phyloP scores from a whole-genome alignment of 2,888 invertebrate genomes.

The Spodoptera exigua region DNA sequence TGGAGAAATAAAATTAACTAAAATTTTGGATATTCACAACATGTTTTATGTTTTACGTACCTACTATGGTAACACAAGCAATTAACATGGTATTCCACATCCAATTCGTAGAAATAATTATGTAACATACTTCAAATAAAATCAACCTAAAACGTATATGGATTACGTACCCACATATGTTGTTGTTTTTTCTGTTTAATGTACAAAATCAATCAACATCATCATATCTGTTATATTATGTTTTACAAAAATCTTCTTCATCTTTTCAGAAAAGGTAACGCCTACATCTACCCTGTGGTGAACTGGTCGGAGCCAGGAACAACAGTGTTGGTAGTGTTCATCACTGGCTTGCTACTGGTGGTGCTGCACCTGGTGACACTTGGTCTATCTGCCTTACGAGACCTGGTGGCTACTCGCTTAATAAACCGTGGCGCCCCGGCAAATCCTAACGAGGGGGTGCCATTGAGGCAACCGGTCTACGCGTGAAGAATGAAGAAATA shows the following conservation, averaged over 20 bases:
- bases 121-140: too few relatives aligned
- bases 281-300: constrained; percentile 93
- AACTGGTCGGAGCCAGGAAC: constrained; percentile 92
- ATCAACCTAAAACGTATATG: too few relatives aligned
- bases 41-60: too few relatives aligned
- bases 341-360: constrained; percentile 91
- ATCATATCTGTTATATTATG: too few relatives aligned
- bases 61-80: too few relatives aligned
- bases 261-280: constrained; percentile 89
- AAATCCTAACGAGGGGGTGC: constrained; percentile 67
- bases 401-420: constrained; percentile 64
- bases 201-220: too few relatives aligned
- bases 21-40: too few relatives aligned
- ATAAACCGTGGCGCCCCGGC: constrained; percentile 63
- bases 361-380: constrained; percentile 90
- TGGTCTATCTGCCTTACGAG: constrained; percentile 86
- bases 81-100: too few relatives aligned
- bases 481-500: constrained; percentile 17
- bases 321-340: constrained; percentile 89
- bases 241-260: constrained; percentile 6
- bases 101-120: too few relatives aligned
- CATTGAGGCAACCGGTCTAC: constrained; percentile 63
- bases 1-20: too few relatives aligned
- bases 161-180: too few relatives aligned
- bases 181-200: too few relatives aligned